phyloP scores from a whole-genome alignment of 1,140 invertebrate genomes.

The Planococcus citri region DNA sequence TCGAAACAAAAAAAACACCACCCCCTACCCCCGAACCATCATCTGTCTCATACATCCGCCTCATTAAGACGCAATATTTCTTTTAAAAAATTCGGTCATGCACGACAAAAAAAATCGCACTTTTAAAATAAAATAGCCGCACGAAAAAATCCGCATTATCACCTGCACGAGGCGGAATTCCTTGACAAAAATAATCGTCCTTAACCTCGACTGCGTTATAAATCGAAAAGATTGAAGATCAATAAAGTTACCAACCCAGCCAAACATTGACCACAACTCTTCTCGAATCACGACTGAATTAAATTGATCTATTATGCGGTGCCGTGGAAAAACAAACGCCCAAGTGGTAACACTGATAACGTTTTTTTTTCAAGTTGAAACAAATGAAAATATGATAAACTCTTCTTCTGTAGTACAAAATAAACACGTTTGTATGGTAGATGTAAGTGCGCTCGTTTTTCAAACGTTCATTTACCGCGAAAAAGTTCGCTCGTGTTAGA shows the following conservation, averaged over 20 bases:
- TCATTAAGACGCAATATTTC: too few species aligned
- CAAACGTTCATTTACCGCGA: too few species aligned
- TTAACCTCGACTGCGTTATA: not conserved
- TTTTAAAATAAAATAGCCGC: too few species aligned
- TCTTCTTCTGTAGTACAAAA: not conserved
- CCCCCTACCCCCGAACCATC: too few species aligned
- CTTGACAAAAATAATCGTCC: not conserved
- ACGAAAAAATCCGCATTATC: too few species aligned
- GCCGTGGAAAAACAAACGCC: not conserved
- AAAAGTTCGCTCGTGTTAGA: too few species aligned
- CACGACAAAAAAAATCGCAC: too few species aligned
- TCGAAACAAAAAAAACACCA: too few species aligned
- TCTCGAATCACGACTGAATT: not conserved
- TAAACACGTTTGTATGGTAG: not conserved
- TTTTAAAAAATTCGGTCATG: too few species aligned
- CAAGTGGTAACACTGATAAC: conserved; percentile 1
- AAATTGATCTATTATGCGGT: not conserved
- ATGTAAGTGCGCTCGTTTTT: not conserved
- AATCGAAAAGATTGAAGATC: not conserved
- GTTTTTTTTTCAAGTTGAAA: not conserved
- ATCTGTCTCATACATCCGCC: too few species aligned
- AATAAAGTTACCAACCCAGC: not conserved
- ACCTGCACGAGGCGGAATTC: not conserved
- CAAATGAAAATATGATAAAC: not conserved
- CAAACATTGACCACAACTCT: not conserved